phyloP scores from a whole-genome alignment of 2,113 vertebrate species.

The Macheiramphus alcinus region DNA sequence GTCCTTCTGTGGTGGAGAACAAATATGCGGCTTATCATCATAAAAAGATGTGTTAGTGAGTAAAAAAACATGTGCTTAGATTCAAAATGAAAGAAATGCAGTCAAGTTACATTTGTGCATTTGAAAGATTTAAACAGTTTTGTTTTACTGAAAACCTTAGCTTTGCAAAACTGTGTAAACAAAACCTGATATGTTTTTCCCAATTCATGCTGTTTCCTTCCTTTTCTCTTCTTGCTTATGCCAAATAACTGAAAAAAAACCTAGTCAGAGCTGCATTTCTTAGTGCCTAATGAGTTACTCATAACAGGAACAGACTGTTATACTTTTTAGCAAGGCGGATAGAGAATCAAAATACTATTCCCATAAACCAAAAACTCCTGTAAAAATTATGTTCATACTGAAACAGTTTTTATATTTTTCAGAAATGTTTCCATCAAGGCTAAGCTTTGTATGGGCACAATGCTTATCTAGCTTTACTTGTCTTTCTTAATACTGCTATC shows the following conservation, averaged over 20 bases:
- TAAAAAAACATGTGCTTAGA: neutral
- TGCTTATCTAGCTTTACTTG: neutral
- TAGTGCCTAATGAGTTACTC: neutral
- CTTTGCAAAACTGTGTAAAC: neutral
- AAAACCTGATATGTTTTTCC: neutral
- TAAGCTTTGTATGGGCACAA: neutral
- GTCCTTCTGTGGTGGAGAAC: neutral
- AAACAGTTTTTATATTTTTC: neutral
- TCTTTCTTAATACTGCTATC: neutral
- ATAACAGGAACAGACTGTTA: neutral
- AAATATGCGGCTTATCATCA: neutral
- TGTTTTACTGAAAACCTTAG: neutral
- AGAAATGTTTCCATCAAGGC: neutral
- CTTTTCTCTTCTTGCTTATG: neutral
- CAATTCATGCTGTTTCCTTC: neutral
- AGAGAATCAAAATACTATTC: neutral
- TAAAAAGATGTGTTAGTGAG: neutral
- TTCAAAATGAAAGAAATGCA: conserved; percentile 1
- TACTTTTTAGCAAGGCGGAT: neutral
- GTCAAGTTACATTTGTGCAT: neutral
- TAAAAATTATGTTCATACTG: neutral
- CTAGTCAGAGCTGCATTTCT: neutral
- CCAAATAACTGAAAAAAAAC: neutral
- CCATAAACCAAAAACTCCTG: neutral
- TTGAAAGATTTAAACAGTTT: neutral